phyloP scores from a whole-genome alignment of 2,888 invertebrate genomes.

The Calliopum simillimum region DNA sequence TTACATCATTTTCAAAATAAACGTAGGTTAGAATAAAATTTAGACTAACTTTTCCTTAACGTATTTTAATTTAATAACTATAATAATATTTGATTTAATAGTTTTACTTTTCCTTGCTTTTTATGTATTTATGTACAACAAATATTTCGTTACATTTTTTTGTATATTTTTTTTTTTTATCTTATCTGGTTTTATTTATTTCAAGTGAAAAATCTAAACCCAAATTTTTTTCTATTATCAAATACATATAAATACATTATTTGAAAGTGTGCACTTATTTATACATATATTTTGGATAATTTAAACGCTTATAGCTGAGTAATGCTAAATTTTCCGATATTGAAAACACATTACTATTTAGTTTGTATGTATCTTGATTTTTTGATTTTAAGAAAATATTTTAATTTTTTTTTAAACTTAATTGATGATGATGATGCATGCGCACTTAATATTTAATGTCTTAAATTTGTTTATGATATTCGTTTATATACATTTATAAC shows the following conservation, averaged over 20 bases:
- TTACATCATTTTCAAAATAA: neutral
- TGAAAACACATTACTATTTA: no score
- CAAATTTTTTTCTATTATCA: neutral
- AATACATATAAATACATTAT: no score
- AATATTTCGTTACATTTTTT: no score
- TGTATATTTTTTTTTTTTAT: neutral
- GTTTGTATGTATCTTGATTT: no score
- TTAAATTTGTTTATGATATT: neutral
- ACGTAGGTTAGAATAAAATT: neutral
- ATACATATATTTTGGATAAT: no score
- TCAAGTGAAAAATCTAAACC: slow-evolving; percentile 26
- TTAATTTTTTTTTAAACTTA: no score
- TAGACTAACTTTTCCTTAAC: no score
- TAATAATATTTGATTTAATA: slow-evolving; percentile 14
- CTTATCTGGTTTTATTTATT: neutral
- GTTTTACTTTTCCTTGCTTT: neutral
- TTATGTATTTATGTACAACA: neutral
- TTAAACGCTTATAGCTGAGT: no score
- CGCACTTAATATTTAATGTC: neutral
- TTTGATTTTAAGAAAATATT: no score
- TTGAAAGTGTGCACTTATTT: no score
- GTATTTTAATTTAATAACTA: no score
- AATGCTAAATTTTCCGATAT: no score
- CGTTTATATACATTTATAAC: slow-evolving; percentile 1
- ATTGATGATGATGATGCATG: slow-evolving; percentile 7